Conservation (phyloP, 35 echinoderm and acorn worm species). For the Stichopus chloronotus region DNA sequence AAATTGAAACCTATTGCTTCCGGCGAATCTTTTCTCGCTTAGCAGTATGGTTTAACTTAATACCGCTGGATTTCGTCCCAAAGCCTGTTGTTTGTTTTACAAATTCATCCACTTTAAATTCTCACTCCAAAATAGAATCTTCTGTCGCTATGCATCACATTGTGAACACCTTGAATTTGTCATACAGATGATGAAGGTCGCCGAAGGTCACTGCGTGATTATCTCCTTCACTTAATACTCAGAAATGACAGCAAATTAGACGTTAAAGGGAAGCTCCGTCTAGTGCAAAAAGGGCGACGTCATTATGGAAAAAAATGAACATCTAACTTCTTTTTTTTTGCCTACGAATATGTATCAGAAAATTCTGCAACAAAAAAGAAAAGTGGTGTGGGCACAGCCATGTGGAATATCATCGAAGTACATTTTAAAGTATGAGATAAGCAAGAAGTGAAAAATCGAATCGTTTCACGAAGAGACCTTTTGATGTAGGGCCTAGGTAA, state of each 20-base stretch:
- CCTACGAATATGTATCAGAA: too few relatives aligned
- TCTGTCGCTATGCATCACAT: neutral
- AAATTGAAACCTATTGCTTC: neutral
- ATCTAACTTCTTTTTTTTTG: too few relatives aligned
- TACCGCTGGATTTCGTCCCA: neutral
- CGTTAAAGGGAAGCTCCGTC: neutral
- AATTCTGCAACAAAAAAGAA: too few relatives aligned
- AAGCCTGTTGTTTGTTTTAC: conserved; percentile 48
- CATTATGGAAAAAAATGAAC: too few relatives aligned
- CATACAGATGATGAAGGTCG: conserved; percentile 13
- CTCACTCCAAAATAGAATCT: conserved; percentile 15
- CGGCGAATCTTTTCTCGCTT: neutral
- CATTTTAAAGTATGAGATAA: too few relatives aligned
- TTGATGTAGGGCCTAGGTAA: too few relatives aligned
- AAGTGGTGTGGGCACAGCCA: too few relatives aligned
- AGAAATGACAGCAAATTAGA: neutral
- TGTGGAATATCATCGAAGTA: too few relatives aligned
- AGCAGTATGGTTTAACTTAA: neutral
- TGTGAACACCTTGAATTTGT: conserved; percentile 46
- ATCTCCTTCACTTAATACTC: neutral
- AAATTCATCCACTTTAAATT: conserved; percentile 52
- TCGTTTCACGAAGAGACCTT: too few relatives aligned
- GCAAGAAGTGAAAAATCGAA: too few relatives aligned
- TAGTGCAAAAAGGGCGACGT: too few relatives aligned
- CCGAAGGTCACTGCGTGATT: neutral